Conservation (phyloP, 1,140 invertebrate genomes). For the Pseudomyrmex flavicornis region DNA sequence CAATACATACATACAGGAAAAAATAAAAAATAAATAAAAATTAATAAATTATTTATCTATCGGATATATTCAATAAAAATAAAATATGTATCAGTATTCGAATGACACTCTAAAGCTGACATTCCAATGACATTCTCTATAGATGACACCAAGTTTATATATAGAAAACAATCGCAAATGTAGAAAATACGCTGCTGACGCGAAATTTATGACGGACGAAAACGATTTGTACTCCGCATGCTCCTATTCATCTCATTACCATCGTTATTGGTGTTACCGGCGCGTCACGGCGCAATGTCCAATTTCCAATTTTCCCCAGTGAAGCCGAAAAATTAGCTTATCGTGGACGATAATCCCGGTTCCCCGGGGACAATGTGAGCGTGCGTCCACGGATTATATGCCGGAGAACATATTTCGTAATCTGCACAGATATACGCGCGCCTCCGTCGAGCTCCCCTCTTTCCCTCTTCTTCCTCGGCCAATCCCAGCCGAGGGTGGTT, state of each 20-base stretch:
- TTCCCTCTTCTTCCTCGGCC: conserved; percentile 13
- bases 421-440: conserved; percentile 73
- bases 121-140: too few species aligned
- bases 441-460: conserved; percentile 22
- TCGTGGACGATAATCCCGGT: conserved; percentile 81
- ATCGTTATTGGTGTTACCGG: conserved; percentile 65
- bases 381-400: conserved; percentile 78
- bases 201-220: conserved; percentile 4
- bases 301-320: conserved; percentile 66
- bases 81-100: too few species aligned
- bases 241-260: conserved; percentile 60
- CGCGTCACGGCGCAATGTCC: conserved; percentile 55
- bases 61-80: too few species aligned
- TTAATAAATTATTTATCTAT: too few species aligned
- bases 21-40: too few species aligned
- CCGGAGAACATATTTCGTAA: conserved; percentile 83
- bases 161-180: not conserved
- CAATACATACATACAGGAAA: not conserved
- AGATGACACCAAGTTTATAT: too few species aligned
- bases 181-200: not conserved
- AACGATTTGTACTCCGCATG: not conserved
- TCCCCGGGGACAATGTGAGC: conserved; percentile 75
- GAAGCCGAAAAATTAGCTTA: conserved; percentile 82
- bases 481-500: conserved; percentile 37
- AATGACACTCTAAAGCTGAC: too few species aligned